A percentile compares a stretch with the other conserved stretches of the same genome.
phyloP scores from a whole-genome alignment of 1,140 invertebrate genomes.

The Centruroides sculpturatus region DNA sequence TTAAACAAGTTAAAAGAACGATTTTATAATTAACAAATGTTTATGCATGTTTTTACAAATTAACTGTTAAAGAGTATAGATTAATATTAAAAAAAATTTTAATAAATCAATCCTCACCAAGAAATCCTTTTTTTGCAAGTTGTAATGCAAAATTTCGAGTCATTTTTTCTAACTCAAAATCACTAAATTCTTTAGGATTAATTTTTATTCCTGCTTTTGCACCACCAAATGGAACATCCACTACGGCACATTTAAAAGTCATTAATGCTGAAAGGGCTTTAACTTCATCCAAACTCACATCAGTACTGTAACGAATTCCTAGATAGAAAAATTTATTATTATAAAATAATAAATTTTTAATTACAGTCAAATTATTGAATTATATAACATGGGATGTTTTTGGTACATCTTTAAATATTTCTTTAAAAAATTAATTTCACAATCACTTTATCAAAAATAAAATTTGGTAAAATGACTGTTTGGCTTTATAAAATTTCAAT shows the following conservation, averaged over 20 bases:
- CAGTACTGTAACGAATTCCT: constrained; percentile 94
- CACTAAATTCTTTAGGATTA: constrained; percentile 87
- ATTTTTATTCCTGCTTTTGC: constrained; percentile 95
- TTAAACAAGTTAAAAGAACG: too few relatives aligned
- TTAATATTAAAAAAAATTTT: too few relatives aligned
- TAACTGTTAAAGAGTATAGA: neutral
- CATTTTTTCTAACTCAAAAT: constrained; percentile 95
- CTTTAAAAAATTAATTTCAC: too few relatives aligned
- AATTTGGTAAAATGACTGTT: too few relatives aligned
- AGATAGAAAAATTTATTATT: constrained; percentile 21
- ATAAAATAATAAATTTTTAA: too few relatives aligned
- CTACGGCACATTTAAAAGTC: constrained; percentile 92
- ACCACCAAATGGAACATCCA: constrained; percentile 74
- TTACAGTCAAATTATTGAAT: too few relatives aligned
- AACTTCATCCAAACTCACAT: constrained; percentile 82
- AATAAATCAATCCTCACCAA: constrained; percentile 42
- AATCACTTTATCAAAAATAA: too few relatives aligned
- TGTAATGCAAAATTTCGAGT: constrained; percentile 93
- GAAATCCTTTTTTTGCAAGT: constrained; percentile 97
- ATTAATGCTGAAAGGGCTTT: constrained; percentile 94
- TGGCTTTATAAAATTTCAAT: too few relatives aligned
- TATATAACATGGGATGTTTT: too few relatives aligned
- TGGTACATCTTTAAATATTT: too few relatives aligned
- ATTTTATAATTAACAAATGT: too few relatives aligned
- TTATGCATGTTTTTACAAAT: neutral